A percentile compares a stretch with the other conserved stretches of the same genome.
Conservation (phyloP, 1,140 invertebrate genomes). For the Aporrectodea caliginosa region DNA sequence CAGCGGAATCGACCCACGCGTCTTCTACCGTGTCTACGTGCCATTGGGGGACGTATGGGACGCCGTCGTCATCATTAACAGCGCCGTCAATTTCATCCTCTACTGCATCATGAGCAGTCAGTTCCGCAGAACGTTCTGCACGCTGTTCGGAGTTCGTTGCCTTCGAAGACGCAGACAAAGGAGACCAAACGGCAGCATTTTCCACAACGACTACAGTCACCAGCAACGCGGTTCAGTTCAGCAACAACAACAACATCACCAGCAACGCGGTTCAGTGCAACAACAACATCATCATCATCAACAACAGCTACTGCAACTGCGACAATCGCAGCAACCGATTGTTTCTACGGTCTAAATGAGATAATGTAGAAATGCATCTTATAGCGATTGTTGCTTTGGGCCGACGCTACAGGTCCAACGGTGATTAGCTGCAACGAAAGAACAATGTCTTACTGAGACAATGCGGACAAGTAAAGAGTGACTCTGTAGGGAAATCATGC, state of each 20-base stretch:
- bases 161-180: neutral
- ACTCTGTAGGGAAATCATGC: no score
- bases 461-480: no score
- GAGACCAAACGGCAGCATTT: neutral
- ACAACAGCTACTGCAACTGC: neutral
- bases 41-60: neutral
- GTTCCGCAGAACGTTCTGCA: conserved; percentile 8
- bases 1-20: conserved; percentile 41
- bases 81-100: conserved; percentile 11
- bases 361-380: no score
- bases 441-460: no score
- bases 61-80: conserved; percentile 6
- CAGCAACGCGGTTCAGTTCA: no score
- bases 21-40: conserved; percentile 41
- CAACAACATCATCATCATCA: neutral
- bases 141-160: conserved; percentile 1
- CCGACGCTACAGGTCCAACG: no score
- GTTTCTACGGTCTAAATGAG: no score
- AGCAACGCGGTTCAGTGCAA: no score
- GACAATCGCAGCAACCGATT: no score
- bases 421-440: no score
- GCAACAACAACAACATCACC: neutral
- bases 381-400: no score
- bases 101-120: conserved; percentile 20
- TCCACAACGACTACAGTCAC: neutral